Conservation (phyloP, 2,113 vertebrate species). For the Actenoides hombroni region DNA sequence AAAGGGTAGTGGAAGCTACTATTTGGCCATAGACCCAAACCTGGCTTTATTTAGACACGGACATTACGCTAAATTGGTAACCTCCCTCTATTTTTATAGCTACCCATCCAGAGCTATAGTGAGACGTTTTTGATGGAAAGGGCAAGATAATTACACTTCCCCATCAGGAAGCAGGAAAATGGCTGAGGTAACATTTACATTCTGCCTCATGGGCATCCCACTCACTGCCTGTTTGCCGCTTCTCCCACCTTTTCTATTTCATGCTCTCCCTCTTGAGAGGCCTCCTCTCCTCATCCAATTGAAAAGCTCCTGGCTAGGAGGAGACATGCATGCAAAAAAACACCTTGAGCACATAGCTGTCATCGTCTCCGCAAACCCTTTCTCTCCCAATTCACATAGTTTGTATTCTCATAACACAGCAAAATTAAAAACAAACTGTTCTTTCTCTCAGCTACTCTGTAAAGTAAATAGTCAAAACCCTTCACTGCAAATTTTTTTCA, state of each 20-base stretch:
- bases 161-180: neutral
- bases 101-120: neutral
- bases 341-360: neutral
- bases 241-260: neutral
- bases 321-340: neutral
- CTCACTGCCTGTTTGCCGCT: neutral
- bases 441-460: neutral
- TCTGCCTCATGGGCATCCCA: neutral
- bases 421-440: slow-evolving; percentile 13
- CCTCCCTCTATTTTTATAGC: neutral
- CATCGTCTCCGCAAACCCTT: neutral
- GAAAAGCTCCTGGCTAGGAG: neutral
- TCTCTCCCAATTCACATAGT: neutral
- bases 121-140: neutral
- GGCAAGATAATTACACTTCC: slow-evolving; percentile 28
- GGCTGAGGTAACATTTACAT: slow-evolving; percentile 51
- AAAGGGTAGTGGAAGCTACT: neutral
- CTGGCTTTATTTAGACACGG: neutral
- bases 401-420: neutral
- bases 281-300: neutral
- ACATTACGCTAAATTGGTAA: neutral
- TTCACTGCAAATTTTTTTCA: neutral
- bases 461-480: slow-evolving; percentile 11
- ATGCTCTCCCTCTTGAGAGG: neutral
- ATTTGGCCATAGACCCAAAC: neutral